These are phyloP conservation scores for Onychomys torridus DNA, from an alignment of 2,797 vertebrate species.

Conservation along the genomic window DNA sequence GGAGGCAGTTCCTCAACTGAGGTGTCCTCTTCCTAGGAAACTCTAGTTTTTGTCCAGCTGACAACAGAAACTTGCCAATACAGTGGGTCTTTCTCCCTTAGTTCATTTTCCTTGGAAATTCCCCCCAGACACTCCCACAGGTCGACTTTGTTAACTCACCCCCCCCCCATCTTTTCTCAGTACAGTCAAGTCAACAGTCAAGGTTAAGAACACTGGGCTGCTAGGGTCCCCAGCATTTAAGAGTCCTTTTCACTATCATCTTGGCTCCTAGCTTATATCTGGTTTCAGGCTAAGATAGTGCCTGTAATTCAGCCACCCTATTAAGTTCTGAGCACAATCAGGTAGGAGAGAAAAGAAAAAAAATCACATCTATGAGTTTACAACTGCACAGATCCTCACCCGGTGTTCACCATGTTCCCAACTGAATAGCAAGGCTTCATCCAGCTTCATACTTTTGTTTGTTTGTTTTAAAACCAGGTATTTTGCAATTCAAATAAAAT, in stretches of 20 bases:
- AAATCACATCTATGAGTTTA: neutral
- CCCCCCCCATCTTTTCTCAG: neutral
- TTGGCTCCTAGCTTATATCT: neutral
- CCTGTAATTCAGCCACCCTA: neutral
- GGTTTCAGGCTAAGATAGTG: no score
- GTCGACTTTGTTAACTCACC: neutral
- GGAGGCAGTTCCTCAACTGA: neutral
- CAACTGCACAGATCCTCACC: neutral
- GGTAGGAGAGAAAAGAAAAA: neutral
- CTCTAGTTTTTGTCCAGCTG: neutral
- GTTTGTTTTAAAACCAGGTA: neutral
- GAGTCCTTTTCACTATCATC: neutral
- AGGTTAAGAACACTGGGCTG: neutral
- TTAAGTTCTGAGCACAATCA: neutral
- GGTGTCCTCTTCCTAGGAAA: no score
- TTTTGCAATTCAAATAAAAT: conserved; percentile 14
- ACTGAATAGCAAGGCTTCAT: neutral
- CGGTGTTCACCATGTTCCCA: neutral
- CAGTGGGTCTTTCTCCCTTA: neutral
- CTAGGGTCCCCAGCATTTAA: neutral
- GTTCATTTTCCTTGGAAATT: neutral
- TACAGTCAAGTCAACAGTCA: neutral
- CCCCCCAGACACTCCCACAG: neutral
- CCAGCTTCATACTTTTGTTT: neutral
- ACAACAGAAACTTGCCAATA: neutral